A percentile compares a stretch with the other conserved stretches of the same genome.
These are phyloP conservation scores for Taenioides sp. DNA, from an alignment of 2,797 vertebrate species.

Conservation along the genomic window DNA sequence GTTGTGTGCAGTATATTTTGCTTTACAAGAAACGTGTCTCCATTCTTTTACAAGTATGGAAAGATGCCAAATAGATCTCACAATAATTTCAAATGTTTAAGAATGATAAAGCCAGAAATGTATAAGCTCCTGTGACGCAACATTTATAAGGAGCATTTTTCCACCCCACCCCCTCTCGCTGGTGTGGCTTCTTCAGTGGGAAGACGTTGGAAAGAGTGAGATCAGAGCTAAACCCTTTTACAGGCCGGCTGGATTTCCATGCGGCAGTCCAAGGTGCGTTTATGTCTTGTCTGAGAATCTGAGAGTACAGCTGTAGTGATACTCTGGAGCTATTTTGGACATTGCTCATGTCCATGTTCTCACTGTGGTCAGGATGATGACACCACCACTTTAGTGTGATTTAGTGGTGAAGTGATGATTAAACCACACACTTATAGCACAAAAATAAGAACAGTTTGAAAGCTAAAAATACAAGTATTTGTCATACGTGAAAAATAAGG, in stretches of 20 bases:
- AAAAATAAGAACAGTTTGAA: constrained; percentile 2
- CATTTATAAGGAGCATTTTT: constrained; percentile 36
- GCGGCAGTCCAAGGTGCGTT: constrained; percentile 60
- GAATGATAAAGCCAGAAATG: constrained; percentile 2
- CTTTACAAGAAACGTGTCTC: not conserved
- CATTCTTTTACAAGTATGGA: not conserved
- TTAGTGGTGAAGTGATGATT: constrained; percentile 18
- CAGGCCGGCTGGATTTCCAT: constrained; percentile 64
- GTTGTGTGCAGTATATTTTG: too few species aligned
- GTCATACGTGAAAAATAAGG: not conserved
- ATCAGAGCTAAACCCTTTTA: constrained; percentile 64
- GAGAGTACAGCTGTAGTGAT: constrained; percentile 48
- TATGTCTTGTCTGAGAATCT: constrained; percentile 66
- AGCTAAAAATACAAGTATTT: constrained; percentile 9
- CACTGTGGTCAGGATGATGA: constrained; percentile 33
- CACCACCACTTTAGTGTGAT: constrained; percentile 22
- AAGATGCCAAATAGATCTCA: not conserved
- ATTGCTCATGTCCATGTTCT: constrained; percentile 43
- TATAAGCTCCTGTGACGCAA: constrained; percentile 19
- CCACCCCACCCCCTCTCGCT: constrained; percentile 20
- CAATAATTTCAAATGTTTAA: constrained; percentile 5
- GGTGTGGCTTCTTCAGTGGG: constrained; percentile 44
- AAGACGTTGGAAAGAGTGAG: constrained; percentile 71
- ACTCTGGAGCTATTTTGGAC: constrained; percentile 43
- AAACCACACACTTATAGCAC: not conserved